Percentiles rank a stretch among this genome's conserved stretches.
phyloP scores from a whole-genome alignment of 2,113 vertebrate species.

The Excalfactoria chinensis region DNA sequence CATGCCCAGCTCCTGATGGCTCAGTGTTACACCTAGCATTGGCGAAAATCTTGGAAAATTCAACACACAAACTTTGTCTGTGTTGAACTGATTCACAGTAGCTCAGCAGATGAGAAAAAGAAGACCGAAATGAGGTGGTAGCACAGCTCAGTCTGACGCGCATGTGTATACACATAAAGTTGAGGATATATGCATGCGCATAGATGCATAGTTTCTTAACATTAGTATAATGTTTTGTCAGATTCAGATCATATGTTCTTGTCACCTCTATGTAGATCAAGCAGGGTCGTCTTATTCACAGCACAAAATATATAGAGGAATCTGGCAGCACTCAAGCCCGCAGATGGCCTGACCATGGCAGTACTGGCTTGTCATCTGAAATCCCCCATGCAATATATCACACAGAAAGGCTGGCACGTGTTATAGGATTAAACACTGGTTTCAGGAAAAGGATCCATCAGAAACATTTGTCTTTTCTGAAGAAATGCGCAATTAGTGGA shows the following conservation, averaged over 20 bases:
- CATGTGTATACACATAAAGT: background rate
- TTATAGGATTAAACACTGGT: background rate
- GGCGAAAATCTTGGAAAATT: background rate
- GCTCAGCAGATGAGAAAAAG: background rate
- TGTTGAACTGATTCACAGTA: background rate
- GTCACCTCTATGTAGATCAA: background rate
- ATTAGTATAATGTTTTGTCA: background rate
- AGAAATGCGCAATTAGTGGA: background rate
- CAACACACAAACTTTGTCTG: background rate
- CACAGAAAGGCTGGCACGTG: background rate
- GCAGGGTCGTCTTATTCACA: background rate
- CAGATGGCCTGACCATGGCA: background rate
- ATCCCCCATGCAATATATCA: background rate
- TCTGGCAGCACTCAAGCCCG: background rate
- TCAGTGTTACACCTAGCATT: fast-evolving
- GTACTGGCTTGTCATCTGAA: slow-evolving; percentile 20
- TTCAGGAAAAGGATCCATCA: background rate
- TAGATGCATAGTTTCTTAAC: fast-evolving
- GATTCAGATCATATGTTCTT: background rate
- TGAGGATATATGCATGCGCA: fast-evolving
- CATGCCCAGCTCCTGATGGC: fast-evolving
- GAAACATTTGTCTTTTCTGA: background rate
- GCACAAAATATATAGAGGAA: background rate
- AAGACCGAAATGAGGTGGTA: background rate
- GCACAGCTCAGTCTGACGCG: fast-evolving